Conservation (phyloP, 2,888 invertebrate species). For the Mesorhabditis sp. region DNA sequence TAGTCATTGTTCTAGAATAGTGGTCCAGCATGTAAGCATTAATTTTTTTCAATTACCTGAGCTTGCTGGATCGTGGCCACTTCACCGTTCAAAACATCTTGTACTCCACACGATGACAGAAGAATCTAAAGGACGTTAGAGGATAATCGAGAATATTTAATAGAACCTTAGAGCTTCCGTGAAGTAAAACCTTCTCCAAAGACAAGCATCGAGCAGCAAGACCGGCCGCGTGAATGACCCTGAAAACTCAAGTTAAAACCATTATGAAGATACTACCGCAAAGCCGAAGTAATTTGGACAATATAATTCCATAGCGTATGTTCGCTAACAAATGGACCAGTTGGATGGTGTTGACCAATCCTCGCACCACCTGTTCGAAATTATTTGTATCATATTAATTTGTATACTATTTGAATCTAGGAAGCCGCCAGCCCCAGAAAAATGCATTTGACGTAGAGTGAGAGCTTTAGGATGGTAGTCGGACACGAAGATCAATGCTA, state of each 20-base stretch:
- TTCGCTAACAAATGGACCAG: slow-evolving; percentile 71
- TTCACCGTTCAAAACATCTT: slow-evolving; percentile 28
- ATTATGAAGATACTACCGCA: slow-evolving; percentile 64
- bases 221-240: slow-evolving; percentile 76
- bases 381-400: neutral
- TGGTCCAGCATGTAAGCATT: neutral
- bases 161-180: slow-evolving; percentile 47
- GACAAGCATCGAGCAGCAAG: slow-evolving; percentile 80
- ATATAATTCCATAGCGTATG: slow-evolving; percentile 89
- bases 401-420: slow-evolving; percentile 16
- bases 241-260: neutral
- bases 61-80: slow-evolving; percentile 19
- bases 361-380: slow-evolving; percentile 15
- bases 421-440: slow-evolving; percentile 59
- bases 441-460: slow-evolving; percentile 81
- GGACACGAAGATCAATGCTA: slow-evolving; percentile 91
- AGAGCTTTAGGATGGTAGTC: slow-evolving; percentile 88
- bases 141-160: slow-evolving; percentile 4
- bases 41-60: slow-evolving; percentile 14
- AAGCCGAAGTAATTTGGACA: slow-evolving; percentile 87
- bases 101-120: slow-evolving; percentile 28
- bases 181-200: slow-evolving; percentile 76
- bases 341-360: slow-evolving; percentile 8
- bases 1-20: slow-evolving; percentile 79
- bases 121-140: slow-evolving; percentile 17